A percentile compares a stretch with the other conserved stretches of the same genome.
phyloP scores from a whole-genome alignment of 2,888 invertebrate species.

The Stenodera caucasica region DNA sequence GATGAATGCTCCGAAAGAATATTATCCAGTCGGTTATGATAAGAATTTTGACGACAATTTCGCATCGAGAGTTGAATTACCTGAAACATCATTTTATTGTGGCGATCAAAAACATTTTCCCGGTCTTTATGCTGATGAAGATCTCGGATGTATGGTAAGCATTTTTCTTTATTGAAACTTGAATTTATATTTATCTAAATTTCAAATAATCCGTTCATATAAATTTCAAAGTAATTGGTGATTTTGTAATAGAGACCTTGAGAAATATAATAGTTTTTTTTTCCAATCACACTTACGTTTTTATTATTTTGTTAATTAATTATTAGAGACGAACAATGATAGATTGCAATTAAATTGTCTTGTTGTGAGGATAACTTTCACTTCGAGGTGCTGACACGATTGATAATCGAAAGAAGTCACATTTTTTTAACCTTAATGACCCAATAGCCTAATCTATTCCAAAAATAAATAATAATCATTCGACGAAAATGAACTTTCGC shows the following conservation, averaged over 20 bases:
- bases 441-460: neutral
- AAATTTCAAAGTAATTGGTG: conserved; percentile 18
- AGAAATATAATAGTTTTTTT: conserved; percentile 1
- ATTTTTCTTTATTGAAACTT: conserved; percentile 14
- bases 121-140: conserved; percentile 84
- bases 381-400: neutral
- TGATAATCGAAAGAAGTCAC: neutral
- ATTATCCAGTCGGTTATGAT: conserved; percentile 85
- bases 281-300: too few species aligned
- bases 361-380: neutral
- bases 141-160: conserved; percentile 86
- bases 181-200: neutral
- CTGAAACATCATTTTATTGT: conserved; percentile 81
- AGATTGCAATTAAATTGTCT: neutral
- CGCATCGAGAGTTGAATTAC: conserved; percentile 79
- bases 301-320: neutral
- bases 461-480: neutral
- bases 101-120: conserved; percentile 90
- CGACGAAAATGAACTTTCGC: neutral
- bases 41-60: conserved; percentile 90
- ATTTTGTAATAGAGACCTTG: conserved; percentile 24
- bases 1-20: conserved; percentile 88
- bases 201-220: conserved; percentile 19
- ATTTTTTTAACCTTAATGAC: conserved; percentile 1
- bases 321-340: neutral